Evolutionary conservation across 2,113 vertebrate genomes (phyloP), one percentile per base, ranked within the genome.

Genomic region (Chaetodon auriga): DNA sequence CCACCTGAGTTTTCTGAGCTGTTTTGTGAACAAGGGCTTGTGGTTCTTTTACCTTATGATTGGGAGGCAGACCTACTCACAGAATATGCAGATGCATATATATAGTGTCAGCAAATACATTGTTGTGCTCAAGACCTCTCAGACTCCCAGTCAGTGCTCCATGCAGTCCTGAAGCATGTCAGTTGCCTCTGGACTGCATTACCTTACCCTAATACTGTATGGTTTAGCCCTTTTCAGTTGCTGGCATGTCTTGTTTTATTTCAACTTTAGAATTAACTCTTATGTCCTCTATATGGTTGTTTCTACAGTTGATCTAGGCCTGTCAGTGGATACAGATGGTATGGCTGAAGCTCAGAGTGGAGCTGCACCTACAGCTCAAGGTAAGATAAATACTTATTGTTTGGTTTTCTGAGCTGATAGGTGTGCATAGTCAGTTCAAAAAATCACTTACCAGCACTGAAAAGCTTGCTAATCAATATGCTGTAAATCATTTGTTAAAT

Each of bases 341-440:
- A 16, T 87, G 72, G 73, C 83, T 35, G 92, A 90, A 63, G 80
- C 92, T 75, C 92, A 93, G 78, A 92, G 92, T 78, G 92, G 91
- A 78, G 75, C 89, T 75, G 88, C 87, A 15, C 90, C 92, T 11
- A 92, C 92, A 65, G 68, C 70, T 62, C 88, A 93, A 80, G 90
- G 92, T 92, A 78, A 80, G 71, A 70, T 15, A 10, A 45, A 69
- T 51, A 65, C n/a, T 62, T 5, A 7, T 57, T n/a, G 7, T 61
- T 18, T 46, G 13, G 19, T 41, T 53, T 68, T 71, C 43, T 70
- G 25, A 75, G 0, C 18, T 18, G 5, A n/a, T 54, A 21, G n/a
- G 3, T 48, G 21, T 41, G 18, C 14, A 30, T 62, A 43, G 30
- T 66, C 5, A 66, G 8, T 35, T 54, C 0, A n/a, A 25, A 61